Conservation (phyloP, 2,888 invertebrate species). For the Orthosia gothica region DNA sequence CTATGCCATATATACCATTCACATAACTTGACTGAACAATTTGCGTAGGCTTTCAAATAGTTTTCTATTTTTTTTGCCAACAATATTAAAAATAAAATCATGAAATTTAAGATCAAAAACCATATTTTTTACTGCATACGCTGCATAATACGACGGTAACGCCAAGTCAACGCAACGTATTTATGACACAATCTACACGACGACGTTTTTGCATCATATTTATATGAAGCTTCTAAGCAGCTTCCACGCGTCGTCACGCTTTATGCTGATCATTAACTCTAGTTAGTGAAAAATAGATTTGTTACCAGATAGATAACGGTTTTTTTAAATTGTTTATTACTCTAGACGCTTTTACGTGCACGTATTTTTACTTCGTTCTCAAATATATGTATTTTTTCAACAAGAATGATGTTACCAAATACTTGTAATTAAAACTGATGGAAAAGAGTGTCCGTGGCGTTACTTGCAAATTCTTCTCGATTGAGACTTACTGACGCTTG, state of each 20-base stretch:
- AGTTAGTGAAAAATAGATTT: not conserved
- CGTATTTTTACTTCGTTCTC: no score
- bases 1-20: not conserved
- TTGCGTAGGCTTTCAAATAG: not conserved
- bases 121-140: not conserved
- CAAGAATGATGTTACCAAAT: no score
- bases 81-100: not conserved
- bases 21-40: not conserved
- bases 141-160: not conserved
- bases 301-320: no score
- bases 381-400: no score
- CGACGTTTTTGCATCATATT: no score
- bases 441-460: no score
- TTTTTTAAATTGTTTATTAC: no score
- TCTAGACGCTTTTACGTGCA: no score
- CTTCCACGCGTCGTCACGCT: not conserved
- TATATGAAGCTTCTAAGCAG: no score
- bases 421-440: no score
- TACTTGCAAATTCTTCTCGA: no score
- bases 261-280: not conserved
- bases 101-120: not conserved
- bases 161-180: not conserved
- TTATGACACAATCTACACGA: not conserved
- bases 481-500: no score
- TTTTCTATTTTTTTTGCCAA: not conserved